Evolutionary conservation across 2,888 invertebrate species (phyloP).

Genomic region (Zhuqinia jingwanae): DNA sequence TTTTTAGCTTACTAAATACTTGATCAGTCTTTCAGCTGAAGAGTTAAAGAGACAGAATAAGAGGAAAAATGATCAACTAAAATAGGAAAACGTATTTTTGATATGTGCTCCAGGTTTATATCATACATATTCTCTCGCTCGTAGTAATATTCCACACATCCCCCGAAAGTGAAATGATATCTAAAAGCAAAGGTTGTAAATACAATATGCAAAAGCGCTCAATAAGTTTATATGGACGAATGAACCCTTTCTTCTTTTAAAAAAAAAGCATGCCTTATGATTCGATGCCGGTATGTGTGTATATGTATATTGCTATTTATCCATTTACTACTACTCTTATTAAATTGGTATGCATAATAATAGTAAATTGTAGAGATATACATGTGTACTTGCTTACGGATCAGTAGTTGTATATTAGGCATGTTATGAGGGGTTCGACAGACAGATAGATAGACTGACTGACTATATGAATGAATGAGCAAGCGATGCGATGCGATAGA

Average conservation of each 20-base stretch:
- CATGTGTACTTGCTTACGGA: conserved; percentile 36
- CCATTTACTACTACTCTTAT: neutral
- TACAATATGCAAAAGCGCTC: neutral
- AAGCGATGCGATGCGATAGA: neutral
- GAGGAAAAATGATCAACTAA: neutral
- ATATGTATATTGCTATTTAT: neutral
- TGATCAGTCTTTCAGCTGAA: neutral
- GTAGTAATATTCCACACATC: neutral
- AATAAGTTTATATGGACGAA: conserved; percentile 17
- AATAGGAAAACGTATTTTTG: conserved; percentile 22
- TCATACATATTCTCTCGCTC: too few species aligned
- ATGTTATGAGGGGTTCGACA: conserved; percentile 26
- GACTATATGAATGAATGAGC: too few species aligned
- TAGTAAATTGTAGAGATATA: neutral
- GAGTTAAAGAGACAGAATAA: neutral
- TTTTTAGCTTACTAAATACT: conserved; percentile 12
- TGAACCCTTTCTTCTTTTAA: conserved; percentile 42
- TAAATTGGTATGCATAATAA: neutral
- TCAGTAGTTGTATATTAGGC: conserved; percentile 29
- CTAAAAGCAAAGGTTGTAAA: neutral
- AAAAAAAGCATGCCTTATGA: neutral
- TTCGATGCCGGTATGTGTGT: neutral
- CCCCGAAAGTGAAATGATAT: neutral
- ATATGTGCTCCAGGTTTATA: neutral
- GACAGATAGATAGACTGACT: neutral